These are phyloP conservation scores for Phylloscopus collybita DNA, from an alignment of 2,797 vertebrate genomes.

Conservation along the genomic window DNA sequence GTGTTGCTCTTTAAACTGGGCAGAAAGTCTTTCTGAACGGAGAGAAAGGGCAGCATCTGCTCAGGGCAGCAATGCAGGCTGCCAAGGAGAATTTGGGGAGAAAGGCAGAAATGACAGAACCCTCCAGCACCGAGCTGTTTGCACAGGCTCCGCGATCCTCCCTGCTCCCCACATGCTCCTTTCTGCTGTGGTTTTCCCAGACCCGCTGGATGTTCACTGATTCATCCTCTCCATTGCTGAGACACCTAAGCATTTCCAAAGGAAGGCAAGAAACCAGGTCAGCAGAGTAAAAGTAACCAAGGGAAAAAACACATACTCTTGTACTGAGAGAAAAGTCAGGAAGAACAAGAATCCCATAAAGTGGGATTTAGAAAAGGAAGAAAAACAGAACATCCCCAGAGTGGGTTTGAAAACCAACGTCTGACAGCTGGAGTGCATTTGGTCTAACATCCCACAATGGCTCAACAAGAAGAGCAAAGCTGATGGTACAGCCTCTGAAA, in stretches of 20 bases:
- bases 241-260: constrained; percentile 38
- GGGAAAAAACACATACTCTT: constrained; percentile 15
- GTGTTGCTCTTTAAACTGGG: neutral
- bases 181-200: neutral
- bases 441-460: neutral
- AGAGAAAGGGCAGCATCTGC: neutral
- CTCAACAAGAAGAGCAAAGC: neutral
- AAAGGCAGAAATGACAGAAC: neutral
- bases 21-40: neutral
- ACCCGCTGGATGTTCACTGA: neutral
- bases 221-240: constrained; percentile 6
- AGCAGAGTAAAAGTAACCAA: constrained; percentile 54
- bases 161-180: neutral
- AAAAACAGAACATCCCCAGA: neutral
- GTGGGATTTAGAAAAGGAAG: neutral
- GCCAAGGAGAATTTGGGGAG: neutral
- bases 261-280: constrained; percentile 48
- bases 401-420: neutral
- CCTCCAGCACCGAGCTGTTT: neutral
- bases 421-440: neutral
- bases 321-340: neutral
- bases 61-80: neutral
- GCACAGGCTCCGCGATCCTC: neutral
- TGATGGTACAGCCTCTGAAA: neutral
- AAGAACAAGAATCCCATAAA: neutral